Evolutionary conservation across 2,888 invertebrate genomes (phyloP).

Genomic region (Proisotoma minuta): DNA sequence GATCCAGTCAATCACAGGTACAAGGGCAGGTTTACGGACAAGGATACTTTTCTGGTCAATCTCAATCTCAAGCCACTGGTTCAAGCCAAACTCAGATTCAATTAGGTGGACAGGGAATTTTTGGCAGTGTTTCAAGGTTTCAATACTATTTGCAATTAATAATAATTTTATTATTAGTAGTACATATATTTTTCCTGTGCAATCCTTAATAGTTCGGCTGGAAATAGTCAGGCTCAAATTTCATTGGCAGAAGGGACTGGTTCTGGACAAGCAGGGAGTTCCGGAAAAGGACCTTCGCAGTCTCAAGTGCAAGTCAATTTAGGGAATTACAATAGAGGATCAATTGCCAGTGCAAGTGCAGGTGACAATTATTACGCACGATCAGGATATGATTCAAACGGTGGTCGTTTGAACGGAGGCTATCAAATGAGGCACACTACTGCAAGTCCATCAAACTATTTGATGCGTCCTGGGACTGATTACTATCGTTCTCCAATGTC

Average conservation of each 20-base stretch:
- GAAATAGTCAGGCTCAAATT: conserved; percentile 33
- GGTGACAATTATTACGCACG: too few relatives aligned
- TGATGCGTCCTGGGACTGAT: too few relatives aligned
- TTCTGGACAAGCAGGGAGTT: conserved; percentile 31
- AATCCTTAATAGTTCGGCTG: conserved; percentile 25
- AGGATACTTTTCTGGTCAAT: conserved; percentile 38
- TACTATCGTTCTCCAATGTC: too few relatives aligned
- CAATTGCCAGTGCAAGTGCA: conserved; percentile 34
- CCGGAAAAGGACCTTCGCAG: conserved; percentile 25
- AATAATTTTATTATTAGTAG: neutral
- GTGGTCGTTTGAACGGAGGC: too few relatives aligned
- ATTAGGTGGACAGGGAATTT: conserved; percentile 29
- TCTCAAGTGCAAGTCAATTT: conserved; percentile 35
- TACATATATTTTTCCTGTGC: too few relatives aligned
- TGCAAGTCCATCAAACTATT: too few relatives aligned
- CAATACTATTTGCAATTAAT: neutral
- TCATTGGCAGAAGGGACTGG: conserved; percentile 21
- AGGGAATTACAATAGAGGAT: conserved; percentile 29
- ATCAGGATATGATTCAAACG: conserved; percentile 3
- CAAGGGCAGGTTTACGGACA: conserved; percentile 35
- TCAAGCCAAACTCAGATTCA: conserved; percentile 37
- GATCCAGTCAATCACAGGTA: conserved; percentile 31
- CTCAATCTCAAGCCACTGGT: conserved; percentile 30
- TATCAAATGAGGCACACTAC: too few relatives aligned
- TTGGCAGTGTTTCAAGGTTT: conserved; percentile 30